A percentile compares a stretch with the other conserved stretches of the same genome.
Conservation (phyloP, 2,113 vertebrate species). For the Donacobius atricapilla region DNA sequence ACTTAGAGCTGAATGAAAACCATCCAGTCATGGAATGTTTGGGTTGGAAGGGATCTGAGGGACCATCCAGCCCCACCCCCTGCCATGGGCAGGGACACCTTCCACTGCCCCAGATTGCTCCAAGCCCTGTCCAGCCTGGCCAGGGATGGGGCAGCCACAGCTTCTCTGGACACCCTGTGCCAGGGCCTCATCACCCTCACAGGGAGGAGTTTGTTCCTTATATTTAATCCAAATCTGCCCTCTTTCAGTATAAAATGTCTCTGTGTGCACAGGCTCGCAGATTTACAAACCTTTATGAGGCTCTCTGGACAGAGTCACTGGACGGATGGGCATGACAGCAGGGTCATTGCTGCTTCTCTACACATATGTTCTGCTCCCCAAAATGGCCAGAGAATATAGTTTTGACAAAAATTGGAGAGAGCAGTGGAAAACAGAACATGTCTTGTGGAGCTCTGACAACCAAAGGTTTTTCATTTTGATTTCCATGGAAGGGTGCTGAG, state of each 20-base stretch:
- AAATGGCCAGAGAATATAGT: background rate
- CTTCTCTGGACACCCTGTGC: background rate
- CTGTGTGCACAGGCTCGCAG: fast-evolving
- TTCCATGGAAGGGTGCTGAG: background rate
- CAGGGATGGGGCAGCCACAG: background rate
- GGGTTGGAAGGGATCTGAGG: background rate
- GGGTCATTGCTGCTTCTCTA: background rate
- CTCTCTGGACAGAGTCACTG: fast-evolving
- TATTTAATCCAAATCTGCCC: background rate
- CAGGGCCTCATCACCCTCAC: background rate
- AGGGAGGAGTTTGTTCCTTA: background rate
- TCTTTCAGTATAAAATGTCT: background rate
- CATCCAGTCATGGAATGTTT: too few species aligned
- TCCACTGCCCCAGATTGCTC: fast-evolving
- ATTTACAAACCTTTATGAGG: background rate
- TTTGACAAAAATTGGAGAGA: background rate
- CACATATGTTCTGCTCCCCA: background rate
- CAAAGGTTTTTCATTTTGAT: background rate
- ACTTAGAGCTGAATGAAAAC: background rate
- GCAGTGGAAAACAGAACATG: background rate
- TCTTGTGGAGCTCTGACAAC: background rate
- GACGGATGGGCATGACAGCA: background rate
- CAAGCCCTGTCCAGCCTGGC: background rate
- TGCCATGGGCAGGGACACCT: background rate
- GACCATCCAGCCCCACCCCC: background rate